Percentiles rank a stretch among this genome's conserved stretches.
phyloP scores from a whole-genome alignment of 2,797 vertebrate genomes.

The Chromobotia macracanthus region DNA sequence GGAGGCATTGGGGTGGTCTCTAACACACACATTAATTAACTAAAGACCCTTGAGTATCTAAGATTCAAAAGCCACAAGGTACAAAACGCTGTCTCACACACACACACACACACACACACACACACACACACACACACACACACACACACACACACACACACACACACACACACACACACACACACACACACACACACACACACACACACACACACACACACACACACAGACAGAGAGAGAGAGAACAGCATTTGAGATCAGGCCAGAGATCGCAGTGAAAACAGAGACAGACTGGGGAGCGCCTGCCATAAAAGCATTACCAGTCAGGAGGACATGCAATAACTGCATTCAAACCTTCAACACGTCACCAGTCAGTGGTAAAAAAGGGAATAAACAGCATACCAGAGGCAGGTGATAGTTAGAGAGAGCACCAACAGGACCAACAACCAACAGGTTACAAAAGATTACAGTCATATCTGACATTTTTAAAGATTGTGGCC shows the following conservation, averaged over 20 bases:
- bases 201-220: too few relatives aligned
- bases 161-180: too few relatives aligned
- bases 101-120: too few relatives aligned
- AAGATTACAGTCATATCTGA: background rate
- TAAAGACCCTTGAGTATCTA: too few relatives aligned
- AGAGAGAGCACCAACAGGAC: background rate
- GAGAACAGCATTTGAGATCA: background rate
- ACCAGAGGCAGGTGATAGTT: background rate
- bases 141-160: too few relatives aligned
- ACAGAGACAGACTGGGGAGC: background rate
- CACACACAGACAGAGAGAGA: too few relatives aligned
- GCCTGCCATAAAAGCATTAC: background rate
- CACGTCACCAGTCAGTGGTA: background rate
- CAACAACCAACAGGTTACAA: constrained; percentile 21
- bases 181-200: too few relatives aligned
- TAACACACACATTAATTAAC: too few relatives aligned
- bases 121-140: too few relatives aligned
- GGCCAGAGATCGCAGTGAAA: constrained; percentile 7
- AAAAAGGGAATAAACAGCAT: background rate
- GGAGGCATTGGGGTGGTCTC: too few relatives aligned
- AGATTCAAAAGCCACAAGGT: too few relatives aligned
- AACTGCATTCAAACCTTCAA: constrained; percentile 2
- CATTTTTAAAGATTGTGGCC: constrained; percentile 5
- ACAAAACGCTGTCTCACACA: background rate
- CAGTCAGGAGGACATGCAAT: background rate